Evolutionary conservation across 2,888 invertebrate genomes (phyloP).

Genomic region (Drosophila nigritarsus): DNA sequence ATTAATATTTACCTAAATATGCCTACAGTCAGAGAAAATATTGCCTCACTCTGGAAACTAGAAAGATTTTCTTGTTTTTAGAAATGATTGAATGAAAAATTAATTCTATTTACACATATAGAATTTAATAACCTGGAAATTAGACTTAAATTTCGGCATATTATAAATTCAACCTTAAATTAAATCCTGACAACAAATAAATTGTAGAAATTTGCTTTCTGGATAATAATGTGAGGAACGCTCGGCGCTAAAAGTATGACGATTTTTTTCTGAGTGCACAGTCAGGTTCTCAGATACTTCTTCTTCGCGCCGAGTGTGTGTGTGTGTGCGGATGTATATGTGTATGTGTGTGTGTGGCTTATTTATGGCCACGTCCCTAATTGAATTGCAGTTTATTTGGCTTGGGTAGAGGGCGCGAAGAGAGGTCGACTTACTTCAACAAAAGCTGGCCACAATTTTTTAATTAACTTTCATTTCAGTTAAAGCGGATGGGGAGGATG

Average conservation of each 20-base stretch:
- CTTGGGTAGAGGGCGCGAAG: neutral
- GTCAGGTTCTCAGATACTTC: slow-evolving; percentile 5
- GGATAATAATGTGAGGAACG: neutral
- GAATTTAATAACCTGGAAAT: neutral
- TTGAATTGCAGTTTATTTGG: slow-evolving; percentile 80
- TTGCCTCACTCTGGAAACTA: neutral
- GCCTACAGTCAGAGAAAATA: slow-evolving; percentile 39
- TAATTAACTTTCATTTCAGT: slow-evolving; percentile 68
- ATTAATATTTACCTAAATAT: slow-evolving; percentile 75
- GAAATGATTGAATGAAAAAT: neutral
- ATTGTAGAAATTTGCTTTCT: neutral
- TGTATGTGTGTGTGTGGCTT: slow-evolving; percentile 52
- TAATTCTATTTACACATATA: rapidly evolving
- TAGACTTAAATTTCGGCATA: neutral
- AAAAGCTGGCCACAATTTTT: slow-evolving; percentile 78
- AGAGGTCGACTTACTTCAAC: slow-evolving; percentile 46
- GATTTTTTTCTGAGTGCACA: neutral
- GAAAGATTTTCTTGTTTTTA: neutral
- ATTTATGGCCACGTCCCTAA: slow-evolving; percentile 76
- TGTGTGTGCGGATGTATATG: slow-evolving; percentile 10
- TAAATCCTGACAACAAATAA: neutral
- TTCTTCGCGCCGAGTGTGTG: slow-evolving; percentile 4
- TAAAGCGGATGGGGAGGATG: slow-evolving; percentile 49
- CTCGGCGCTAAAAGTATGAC: too few species aligned
- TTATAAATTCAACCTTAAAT: neutral